Evolutionary conservation across 1,140 invertebrate genomes (phyloP).

Genomic region (Maconellicoccus hirsutus): DNA sequence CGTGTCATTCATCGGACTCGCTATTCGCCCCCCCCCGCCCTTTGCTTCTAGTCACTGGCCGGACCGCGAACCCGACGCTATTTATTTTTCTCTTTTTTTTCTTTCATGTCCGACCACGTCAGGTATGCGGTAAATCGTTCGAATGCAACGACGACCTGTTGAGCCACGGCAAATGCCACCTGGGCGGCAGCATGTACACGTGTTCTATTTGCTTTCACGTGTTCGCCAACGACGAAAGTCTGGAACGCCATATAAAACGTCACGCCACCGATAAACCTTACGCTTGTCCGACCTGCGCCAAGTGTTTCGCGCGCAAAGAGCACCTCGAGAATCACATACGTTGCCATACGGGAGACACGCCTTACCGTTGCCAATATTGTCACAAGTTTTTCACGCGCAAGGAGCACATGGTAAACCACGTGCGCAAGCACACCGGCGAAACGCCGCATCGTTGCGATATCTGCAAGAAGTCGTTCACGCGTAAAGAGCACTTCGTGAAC

Average conservation of each 20-base stretch:
- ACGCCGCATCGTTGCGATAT: constrained; percentile 61
- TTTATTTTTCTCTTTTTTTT: no score
- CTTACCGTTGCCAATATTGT: constrained; percentile 44
- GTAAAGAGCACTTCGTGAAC: constrained; percentile 53
- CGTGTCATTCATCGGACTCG: no score
- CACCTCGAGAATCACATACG: constrained; percentile 65
- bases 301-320: constrained; percentile 67
- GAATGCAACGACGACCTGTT: constrained; percentile 60
- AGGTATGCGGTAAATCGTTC: constrained; percentile 66
- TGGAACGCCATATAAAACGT: constrained; percentile 63
- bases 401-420: constrained; percentile 52
- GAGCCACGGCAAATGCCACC: constrained; percentile 65
- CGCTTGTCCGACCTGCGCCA: constrained; percentile 67
- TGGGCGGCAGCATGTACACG: constrained; percentile 60
- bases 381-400: constrained; percentile 57
- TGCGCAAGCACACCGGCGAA: constrained; percentile 57
- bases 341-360: constrained; percentile 69
- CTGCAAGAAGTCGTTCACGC: constrained; percentile 52
- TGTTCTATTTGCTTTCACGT: constrained; percentile 61
- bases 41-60: no score
- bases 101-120: constrained; percentile 21
- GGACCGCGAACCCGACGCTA: no score
- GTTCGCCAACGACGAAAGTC: constrained; percentile 53
- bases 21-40: no score
- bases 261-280: constrained; percentile 70